Percentiles rank a stretch among this genome's conserved stretches.
phyloP scores from a whole-genome alignment of 1,140 invertebrate species.

The Stegodyphus mimosarum region DNA sequence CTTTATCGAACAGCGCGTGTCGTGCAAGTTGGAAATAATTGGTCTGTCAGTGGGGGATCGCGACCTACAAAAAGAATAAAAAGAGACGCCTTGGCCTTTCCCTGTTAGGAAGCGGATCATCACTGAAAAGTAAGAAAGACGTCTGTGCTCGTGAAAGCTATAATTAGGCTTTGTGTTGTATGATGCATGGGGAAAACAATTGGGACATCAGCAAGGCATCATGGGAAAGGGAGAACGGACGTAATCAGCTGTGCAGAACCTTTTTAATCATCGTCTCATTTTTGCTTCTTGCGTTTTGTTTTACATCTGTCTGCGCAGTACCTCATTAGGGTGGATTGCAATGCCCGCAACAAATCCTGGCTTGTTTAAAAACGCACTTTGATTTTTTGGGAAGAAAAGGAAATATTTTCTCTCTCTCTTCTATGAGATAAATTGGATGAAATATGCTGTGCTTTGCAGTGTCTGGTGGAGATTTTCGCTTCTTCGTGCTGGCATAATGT shows the following conservation, averaged over 20 bases:
- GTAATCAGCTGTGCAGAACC: conserved; percentile 42
- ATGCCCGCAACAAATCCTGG: conserved; percentile 18
- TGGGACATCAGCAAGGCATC: conserved; percentile 28
- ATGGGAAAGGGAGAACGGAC: conserved; percentile 4
- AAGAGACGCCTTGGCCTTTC: conserved; percentile 9
- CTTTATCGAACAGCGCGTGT: too few relatives aligned
- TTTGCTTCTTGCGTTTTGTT: conserved; percentile 9
- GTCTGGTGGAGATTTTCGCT: too few relatives aligned
- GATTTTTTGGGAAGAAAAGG: conserved; percentile 1
- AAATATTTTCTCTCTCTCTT: too few relatives aligned
- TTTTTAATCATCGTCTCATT: conserved; percentile 33
- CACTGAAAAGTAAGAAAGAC: conserved; percentile 2
- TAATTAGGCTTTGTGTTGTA: conserved; percentile 47
- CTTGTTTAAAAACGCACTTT: conserved; percentile 25
- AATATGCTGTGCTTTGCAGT: too few relatives aligned
- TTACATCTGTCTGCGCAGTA: conserved; percentile 4
- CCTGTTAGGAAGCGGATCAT: conserved; percentile 12
- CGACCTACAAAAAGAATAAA: neutral
- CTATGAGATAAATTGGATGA: too few relatives aligned
- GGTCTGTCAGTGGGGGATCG: neutral
- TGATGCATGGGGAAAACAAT: conserved; percentile 24
- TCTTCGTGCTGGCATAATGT: too few relatives aligned
- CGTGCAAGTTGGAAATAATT: too few relatives aligned
- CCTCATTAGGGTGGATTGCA: conserved; percentile 28
- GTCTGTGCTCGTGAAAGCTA: conserved; percentile 5